These are phyloP conservation scores for Cantharis flavilabris DNA, from an alignment of 2,888 invertebrate species.

Conservation along the genomic window DNA sequence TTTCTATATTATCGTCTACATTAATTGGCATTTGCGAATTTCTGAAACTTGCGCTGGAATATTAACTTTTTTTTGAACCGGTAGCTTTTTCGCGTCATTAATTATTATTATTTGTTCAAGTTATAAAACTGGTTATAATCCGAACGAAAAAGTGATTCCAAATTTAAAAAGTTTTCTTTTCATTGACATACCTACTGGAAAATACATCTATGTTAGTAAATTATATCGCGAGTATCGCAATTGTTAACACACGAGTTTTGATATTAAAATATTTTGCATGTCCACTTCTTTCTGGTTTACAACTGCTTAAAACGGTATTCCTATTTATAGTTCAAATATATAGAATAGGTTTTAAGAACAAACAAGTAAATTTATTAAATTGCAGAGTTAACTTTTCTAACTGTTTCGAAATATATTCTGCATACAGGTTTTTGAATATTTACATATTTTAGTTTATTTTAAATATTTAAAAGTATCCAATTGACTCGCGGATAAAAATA, in stretches of 20 bases:
- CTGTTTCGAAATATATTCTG: background rate
- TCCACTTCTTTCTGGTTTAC: background rate
- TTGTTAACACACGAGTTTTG: background rate
- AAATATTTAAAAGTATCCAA: background rate
- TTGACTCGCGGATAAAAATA: background rate
- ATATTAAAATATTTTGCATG: background rate
- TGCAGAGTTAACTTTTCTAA: background rate
- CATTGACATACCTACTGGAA: background rate
- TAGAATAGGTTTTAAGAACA: slow-evolving; percentile 3
- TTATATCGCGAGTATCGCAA: background rate
- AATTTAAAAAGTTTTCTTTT: background rate
- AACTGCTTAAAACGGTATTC: background rate
- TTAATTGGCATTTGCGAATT: background rate
- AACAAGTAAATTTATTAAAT: slow-evolving; percentile 2
- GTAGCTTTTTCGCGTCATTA: background rate
- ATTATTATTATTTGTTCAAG: background rate
- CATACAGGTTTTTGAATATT: background rate
- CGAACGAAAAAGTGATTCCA: background rate
- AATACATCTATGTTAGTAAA: background rate
- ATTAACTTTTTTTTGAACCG: background rate
- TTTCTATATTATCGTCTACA: background rate
- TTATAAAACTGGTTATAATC: background rate
- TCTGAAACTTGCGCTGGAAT: background rate
- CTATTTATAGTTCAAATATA: slow-evolving; percentile 3
- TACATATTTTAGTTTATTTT: background rate